Base-by-base conservation (phyloP, 2,113 vertebrate genomes). In the Pterophyllum scalare region DNA sequence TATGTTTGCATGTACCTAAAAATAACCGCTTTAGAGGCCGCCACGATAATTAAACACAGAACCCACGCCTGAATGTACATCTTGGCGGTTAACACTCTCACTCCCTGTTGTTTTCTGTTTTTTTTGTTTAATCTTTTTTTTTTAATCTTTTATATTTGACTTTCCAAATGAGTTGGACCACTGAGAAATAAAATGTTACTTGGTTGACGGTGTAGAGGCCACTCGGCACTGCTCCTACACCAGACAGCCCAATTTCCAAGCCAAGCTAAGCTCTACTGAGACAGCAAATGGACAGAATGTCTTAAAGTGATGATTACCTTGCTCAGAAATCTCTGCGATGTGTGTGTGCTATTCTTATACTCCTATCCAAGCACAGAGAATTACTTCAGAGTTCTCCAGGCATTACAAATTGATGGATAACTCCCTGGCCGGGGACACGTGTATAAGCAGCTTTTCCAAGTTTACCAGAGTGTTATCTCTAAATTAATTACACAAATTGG, bases 211-310 rank as follows among this genome's bases (percentile, higher is more conserved):
- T 79, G 28, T 60, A 24, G 59, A 24, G n/a, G 62, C 76, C 79
- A 77, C 70, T 35, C 35, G 85, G 62, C 61, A 61, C 60, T 19
- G n/a, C 54, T 82, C 24, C 46, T 22, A 22, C 43, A 76, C 70
- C 72, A 52, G 31, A 86, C 59, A 59, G 65, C 83, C 58, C 75
- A 17, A 79, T 87, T 79, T 85, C 72, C 35, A 79, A 74, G 52
- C 28, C 46, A 84, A 65, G 40, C 77, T 70, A 60, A 82, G 79
- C 79, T 80, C 65, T 81, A 70, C 60, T 75, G 77, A 92, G 76
- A 88, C n/a, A 33, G 75, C 70, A 89, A 92, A 90, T 88, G 79
- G 83, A 84, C 79, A 86, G 62, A 86, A 79, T 84, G 60, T 89
- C 83, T 86, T 75, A 78, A 60, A 81, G 52, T 72, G 62, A 77